phyloP scores from a whole-genome alignment of 1,140 invertebrate species.

The Macrosteles quadrilineatus region DNA sequence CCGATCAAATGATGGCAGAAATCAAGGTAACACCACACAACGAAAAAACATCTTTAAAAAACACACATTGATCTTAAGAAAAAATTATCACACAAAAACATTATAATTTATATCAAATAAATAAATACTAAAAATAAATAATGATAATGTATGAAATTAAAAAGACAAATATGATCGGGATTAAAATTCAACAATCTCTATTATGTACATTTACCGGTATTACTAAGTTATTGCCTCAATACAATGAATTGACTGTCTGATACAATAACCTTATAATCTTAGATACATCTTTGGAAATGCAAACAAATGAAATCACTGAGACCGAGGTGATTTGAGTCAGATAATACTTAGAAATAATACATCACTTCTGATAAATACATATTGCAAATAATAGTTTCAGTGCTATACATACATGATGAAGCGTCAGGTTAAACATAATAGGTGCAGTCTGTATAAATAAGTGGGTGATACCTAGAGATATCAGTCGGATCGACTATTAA shows the following conservation, averaged over 20 bases:
- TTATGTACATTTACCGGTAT: slow-evolving; percentile 20
- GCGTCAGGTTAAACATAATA: no score
- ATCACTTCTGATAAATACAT: not conserved
- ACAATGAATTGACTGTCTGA: slow-evolving; percentile 13
- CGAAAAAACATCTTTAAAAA: not conserved
- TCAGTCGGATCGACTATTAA: no score
- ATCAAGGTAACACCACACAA: slow-evolving; percentile 20
- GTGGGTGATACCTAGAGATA: no score
- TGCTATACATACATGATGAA: no score
- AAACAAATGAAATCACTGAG: not conserved
- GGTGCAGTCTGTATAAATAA: no score
- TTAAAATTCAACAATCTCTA: not conserved
- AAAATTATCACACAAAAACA: not conserved
- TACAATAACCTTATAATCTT: slow-evolving; percentile 4
- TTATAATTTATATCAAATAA: no score
- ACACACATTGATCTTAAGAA: not conserved
- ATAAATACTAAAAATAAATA: slow-evolving; percentile 2
- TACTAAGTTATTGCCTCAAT: slow-evolving; percentile 1
- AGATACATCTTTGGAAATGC: slow-evolving; percentile 15
- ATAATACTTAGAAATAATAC: not conserved
- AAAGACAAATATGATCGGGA: not conserved
- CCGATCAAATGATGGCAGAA: slow-evolving; percentile 3
- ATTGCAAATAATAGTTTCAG: slow-evolving; percentile 2
- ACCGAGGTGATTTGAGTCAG: no score
- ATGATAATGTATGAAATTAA: not conserved